Percentiles rank a stretch among this genome's conserved stretches.
Evolutionary conservation across 1,140 invertebrate genomes (phyloP).

Genomic region (Phymastichus coffea): DNA sequence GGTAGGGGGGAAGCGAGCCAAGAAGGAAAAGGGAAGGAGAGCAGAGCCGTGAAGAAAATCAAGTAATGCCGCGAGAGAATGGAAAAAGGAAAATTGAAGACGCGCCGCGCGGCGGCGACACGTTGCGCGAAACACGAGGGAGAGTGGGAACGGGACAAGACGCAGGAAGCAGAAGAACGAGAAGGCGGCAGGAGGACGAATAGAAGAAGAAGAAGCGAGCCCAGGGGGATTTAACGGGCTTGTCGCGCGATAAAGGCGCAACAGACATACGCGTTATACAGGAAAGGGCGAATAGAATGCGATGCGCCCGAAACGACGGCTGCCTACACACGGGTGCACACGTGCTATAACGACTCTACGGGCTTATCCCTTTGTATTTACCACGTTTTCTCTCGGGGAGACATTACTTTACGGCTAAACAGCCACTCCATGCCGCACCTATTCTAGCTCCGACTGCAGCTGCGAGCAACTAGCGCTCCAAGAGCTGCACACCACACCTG

Average conservation of each 20-base stretch:
- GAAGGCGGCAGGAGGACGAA: no score
- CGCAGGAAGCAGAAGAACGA: not conserved
- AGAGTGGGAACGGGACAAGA: not conserved
- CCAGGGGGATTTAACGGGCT: conserved; percentile 7
- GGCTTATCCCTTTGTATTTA: conserved; percentile 17
- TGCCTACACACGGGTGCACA: not conserved
- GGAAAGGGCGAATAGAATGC: not conserved
- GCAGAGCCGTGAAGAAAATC: conserved; percentile 1
- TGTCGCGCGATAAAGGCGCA: conserved; percentile 8
- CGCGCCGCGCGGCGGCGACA: not conserved
- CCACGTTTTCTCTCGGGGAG: conserved; percentile 2
- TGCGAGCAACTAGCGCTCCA: conserved; percentile 13
- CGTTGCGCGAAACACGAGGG: not conserved
- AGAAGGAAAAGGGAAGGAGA: not conserved
- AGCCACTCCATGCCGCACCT: conserved; percentile 13
- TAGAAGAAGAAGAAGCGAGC: not conserved
- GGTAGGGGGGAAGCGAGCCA: not conserved
- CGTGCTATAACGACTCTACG: not conserved
- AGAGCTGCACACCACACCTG: no score
- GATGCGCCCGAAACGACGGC: not conserved
- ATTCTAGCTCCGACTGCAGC: conserved; percentile 11
- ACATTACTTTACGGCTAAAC: conserved; percentile 19
- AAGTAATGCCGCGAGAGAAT: not conserved
- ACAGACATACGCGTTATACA: not conserved
- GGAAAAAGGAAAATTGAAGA: not conserved